Conservation (phyloP, 2,888 invertebrate genomes). For the Nemotelus nigrinus region DNA sequence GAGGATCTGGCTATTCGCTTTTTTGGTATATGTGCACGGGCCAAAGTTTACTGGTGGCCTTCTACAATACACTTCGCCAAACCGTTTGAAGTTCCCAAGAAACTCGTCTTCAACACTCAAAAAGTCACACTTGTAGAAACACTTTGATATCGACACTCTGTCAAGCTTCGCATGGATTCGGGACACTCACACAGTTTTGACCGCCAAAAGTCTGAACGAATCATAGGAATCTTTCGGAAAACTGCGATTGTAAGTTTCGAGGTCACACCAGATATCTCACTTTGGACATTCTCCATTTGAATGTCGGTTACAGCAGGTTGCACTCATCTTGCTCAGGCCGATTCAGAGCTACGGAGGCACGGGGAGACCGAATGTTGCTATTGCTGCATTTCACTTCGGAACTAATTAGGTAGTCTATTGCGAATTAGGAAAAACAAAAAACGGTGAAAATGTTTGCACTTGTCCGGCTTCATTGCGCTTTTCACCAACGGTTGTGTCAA, state of each 20-base stretch:
- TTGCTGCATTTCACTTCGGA: constrained; percentile 3
- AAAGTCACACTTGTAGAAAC: background rate
- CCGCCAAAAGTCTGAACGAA: background rate
- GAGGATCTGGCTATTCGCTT: constrained; percentile 31
- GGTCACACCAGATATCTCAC: constrained; percentile 19
- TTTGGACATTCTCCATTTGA: constrained; percentile 6
- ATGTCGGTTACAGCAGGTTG: background rate
- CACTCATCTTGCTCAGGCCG: background rate
- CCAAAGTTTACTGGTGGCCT: background rate
- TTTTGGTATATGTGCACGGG: constrained; percentile 17
- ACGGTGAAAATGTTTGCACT: constrained; percentile 23
- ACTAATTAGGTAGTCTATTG: background rate
- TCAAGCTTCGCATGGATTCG: background rate
- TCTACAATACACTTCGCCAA: background rate
- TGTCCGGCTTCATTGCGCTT: constrained; percentile 23
- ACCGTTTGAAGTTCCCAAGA: background rate
- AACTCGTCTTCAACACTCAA: background rate
- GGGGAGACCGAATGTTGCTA: background rate
- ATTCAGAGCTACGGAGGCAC: background rate
- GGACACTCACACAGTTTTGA: constrained; percentile 14
- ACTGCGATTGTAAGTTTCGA: background rate
- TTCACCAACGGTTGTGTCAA: background rate
- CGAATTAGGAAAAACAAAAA: background rate
- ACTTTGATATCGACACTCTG: background rate
- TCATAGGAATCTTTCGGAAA: background rate